Evolutionary conservation across 2,797 vertebrate genomes (phyloP), one percentile per base, ranked within the genome.

Genomic region (Halcyon smyrnensis): DNA sequence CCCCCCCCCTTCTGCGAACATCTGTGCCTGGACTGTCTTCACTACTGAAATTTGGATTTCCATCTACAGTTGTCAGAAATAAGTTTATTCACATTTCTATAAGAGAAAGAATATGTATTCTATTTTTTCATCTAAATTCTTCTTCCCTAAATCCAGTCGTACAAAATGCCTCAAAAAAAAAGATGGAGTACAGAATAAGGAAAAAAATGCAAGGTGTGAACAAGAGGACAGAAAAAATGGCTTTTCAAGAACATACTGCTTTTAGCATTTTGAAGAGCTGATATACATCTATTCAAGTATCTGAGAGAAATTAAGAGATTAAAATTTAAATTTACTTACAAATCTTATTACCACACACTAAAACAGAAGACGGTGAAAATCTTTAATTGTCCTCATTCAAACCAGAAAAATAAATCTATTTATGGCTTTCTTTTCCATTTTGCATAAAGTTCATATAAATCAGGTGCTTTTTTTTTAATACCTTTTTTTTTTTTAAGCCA

Each of bases 321-420:
- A 93, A 95, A 97, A 96, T 95, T 95, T 80, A 95, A 93, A 97
- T 96, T 95, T 97, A 82, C 78, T 97, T 94, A 95, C 92, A 96
- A 93, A 91, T 77, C 77, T 94, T 96, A 88, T 64, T 95, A 97
- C 95, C 96, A 79, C 60, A 95, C 57, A 87, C 69, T 87, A 95
- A 97, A 98, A 91, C 92, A 95, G 91, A 94, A 95, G 84, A 95
- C 69, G 84, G 76, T 97, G 94, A 96, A 96, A 97, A 93, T 85
- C 93, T 91, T 69, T 95, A 97, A 97, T 95, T 95, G 92, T 96
- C 90, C 93, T 96, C 79, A 97, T 93, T 97, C 90, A 98, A 93
- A 94, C 70, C 69, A 63, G 83, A 91, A 97, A 97, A 97, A 97
- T 87, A 96, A 96, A 96, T 90, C 93, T 97, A 83, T 96, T 89